Percentiles rank a stretch among this genome's conserved stretches.
phyloP scores from a whole-genome alignment of 2,888 invertebrate species.

The Barypeithes pellucidus region DNA sequence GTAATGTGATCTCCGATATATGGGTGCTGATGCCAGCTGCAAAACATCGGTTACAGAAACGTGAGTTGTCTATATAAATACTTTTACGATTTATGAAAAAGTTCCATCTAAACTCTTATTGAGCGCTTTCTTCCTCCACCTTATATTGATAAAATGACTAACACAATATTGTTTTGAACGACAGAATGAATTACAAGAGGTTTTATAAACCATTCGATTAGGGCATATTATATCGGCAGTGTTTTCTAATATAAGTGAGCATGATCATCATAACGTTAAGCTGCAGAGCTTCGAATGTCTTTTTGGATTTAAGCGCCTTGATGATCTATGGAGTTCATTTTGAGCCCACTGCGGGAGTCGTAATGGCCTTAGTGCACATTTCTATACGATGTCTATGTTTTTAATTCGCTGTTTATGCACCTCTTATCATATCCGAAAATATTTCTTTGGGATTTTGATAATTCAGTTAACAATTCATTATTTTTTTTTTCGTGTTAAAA shows the following conservation, averaged over 20 bases:
- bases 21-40: constrained; percentile 63
- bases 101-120: too few species aligned
- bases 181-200: too few species aligned
- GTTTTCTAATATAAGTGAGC: constrained; percentile 58
- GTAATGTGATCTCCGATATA: constrained; percentile 64
- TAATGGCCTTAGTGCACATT: constrained; percentile 53
- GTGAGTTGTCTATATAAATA: constrained; percentile 57
- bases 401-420: too few species aligned
- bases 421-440: too few species aligned
- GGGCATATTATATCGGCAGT: constrained; percentile 18
- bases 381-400: constrained; percentile 57
- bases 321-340: constrained; percentile 69
- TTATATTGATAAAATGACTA: too few species aligned
- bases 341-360: constrained; percentile 58
- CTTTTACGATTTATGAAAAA: too few species aligned
- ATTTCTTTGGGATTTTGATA: too few species aligned
- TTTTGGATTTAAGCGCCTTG: constrained; percentile 61
- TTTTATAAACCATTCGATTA: constrained; percentile 2
- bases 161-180: too few species aligned
- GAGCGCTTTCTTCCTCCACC: too few species aligned
- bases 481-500: too few species aligned
- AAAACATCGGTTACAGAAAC: constrained; percentile 67
- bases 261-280: constrained; percentile 58
- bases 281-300: constrained; percentile 52
- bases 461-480: too few species aligned